Base-by-base conservation (phyloP, 1,140 invertebrate genomes). In the Philaenus spumarius region DNA sequence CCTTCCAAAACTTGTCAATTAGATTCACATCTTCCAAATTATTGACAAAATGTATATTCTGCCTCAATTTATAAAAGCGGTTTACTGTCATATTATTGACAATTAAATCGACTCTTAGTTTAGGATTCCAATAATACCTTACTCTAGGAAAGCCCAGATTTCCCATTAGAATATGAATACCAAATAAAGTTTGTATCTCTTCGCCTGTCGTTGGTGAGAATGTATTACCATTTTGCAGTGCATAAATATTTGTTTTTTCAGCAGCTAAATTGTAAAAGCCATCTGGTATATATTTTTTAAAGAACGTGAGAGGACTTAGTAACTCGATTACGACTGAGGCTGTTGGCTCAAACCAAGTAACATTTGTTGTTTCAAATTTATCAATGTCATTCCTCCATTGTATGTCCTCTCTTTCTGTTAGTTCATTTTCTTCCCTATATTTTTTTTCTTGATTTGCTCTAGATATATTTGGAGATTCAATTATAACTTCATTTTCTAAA, bases 131-230 rank as follows among this genome's bases (percentile, higher is more conserved):
- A 34, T 59, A 59, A 35, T 34, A 39, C n/a, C 20, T 14, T 23
- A 39, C 17, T 23, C 58, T 45, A n/a, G 58, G 34, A 23, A 24
- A 54, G 23, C 53, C 53, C 20, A 57, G 42, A 54, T 23, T 55
- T 17, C 50, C 34, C 34, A 54, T 54, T 40, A 55, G 22, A 40
- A 43, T 54, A 42, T 57, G 55, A 39, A 57, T 34, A 12, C 55
- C 55, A n/a, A 57, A 22, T 15, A 57, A 57, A 20, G n/a, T n/a
- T n/a, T n/a, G n/a, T n/a, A n/a, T n/a, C n/a, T n/a, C 26, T 14
- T 22, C 19, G 17, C n/a, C 26, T 47, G 45, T 20, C 14, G 45
- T 47, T 47, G 19, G 45, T 20, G 15, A 20, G 45, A 47, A 47
- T 20, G 22, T 26, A 24, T 15, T 20, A 47, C 22, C 22, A 19